Base-by-base conservation (phyloP, 2,113 vertebrate species). In the Fregata magnificens region DNA sequence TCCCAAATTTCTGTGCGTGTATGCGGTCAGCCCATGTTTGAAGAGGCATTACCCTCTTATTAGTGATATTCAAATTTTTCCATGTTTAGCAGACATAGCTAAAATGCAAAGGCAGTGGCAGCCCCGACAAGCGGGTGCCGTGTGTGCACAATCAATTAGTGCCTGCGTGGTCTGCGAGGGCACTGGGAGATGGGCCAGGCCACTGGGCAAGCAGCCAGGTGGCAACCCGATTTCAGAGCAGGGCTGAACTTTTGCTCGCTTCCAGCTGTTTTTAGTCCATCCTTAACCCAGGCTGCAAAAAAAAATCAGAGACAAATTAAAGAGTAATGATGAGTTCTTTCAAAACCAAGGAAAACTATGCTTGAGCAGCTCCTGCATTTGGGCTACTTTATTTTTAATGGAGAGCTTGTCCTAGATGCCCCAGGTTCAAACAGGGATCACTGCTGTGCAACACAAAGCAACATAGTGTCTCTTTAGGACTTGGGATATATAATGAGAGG, bases 81-180 rank as follows among this genome's bases (percentile, higher is more conserved):
- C 29, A 50, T n/a, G 38, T 52, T 24, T 65, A 81, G 70, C 72
- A 47, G 42, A 11, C 25, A 6, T 9, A n/a, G 45, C 55, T 78
- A 2, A 67, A 49, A n/a, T 11, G 36, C 29, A 55, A 22, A 82
- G 62, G 31, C 82, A 49, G 0, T 0, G 6, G 63, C 42, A 80
- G 55, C 53, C 67, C 65, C 10, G 11, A 0, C 38, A 50, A n/a
- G 61, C 0, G 1, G 13, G 17, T 73, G 38, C 65, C 0, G 0
- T 56, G 40, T 36, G 14, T 34, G 47, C 42, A 31, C 45, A 20
- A 7, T 58, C 61, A 49, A 4, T 92, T 58, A 42, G 72, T 70
- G 80, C 77, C 72, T 73, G 58, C 3, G 0, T 0, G 0, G 59
- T 16, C 76, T 77, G 36, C 3, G 25, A 26, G 86, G 69, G 45